phyloP scores from a whole-genome alignment of 53 echinoderm and acorn worm genomes.

The Patiria pectinifera region DNA sequence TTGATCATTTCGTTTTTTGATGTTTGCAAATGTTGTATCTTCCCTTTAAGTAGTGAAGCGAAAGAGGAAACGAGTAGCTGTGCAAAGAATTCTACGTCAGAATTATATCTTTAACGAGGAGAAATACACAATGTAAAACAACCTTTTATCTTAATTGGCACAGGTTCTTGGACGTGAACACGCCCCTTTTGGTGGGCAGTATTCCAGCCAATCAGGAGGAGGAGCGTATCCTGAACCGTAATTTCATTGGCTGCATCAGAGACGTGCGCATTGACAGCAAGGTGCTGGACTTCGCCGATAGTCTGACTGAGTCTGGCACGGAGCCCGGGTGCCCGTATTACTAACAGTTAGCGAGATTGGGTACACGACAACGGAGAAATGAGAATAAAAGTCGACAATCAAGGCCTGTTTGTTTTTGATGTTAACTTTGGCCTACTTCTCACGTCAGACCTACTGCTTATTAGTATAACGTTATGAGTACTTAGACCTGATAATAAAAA shows the following conservation, averaged over 20 bases:
- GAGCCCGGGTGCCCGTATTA: constrained; percentile 77
- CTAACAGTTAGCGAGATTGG: background rate
- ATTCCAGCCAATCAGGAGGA: constrained; percentile 84
- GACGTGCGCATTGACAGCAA: constrained; percentile 85
- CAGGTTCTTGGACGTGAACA: constrained; percentile 94
- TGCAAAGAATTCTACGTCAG: too few relatives aligned
- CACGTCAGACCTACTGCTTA: too few relatives aligned
- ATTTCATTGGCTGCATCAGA: constrained; percentile 87
- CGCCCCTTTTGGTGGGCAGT: constrained; percentile 85
- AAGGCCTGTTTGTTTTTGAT: background rate
- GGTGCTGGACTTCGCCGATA: constrained; percentile 72
- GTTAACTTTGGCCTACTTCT: background rate
- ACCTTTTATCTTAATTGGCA: background rate
- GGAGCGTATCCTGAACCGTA: constrained; percentile 78
- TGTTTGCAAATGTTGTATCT: too few relatives aligned
- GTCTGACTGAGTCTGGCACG: constrained; percentile 68
- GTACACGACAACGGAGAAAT: background rate
- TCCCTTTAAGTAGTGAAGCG: too few relatives aligned
- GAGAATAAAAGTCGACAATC: too few relatives aligned
- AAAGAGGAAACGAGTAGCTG: too few relatives aligned
- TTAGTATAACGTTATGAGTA: too few relatives aligned
- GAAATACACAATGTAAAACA: too few relatives aligned
- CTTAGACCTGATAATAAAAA: too few relatives aligned
- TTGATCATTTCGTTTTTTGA: too few relatives aligned
- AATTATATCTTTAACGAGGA: too few relatives aligned